These are phyloP conservation scores for Drosophila tanythrix DNA, from an alignment of 2,888 invertebrate genomes.

Conservation along the genomic window DNA sequence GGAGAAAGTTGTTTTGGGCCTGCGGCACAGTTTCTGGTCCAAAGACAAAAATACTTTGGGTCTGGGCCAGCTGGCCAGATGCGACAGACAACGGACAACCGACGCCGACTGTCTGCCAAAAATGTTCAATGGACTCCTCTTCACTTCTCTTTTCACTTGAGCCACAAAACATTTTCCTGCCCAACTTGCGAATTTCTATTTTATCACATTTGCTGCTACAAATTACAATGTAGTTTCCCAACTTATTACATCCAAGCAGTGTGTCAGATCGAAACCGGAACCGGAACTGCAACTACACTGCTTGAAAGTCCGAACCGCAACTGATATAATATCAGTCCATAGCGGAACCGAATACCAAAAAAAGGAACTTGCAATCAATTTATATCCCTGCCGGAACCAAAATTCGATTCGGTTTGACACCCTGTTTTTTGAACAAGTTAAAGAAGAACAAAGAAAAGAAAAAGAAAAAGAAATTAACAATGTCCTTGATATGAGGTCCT, in stretches of 20 bases:
- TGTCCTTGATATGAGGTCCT: neutral
- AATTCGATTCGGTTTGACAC: neutral
- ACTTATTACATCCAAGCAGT: neutral
- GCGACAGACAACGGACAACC: neutral
- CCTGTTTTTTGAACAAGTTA: neutral
- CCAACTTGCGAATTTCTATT: conserved; percentile 7
- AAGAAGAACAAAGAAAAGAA: no score
- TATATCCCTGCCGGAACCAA: neutral
- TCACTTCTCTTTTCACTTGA: conserved; percentile 6
- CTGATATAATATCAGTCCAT: neutral
- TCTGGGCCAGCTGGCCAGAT: conserved; percentile 58
- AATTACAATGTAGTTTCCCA: neutral
- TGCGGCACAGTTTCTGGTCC: conserved; percentile 58
- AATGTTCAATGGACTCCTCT: conserved; percentile 12
- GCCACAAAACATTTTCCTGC: neutral
- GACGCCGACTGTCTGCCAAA: conserved; percentile 29
- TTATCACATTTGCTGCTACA: neutral
- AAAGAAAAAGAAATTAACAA: accelerated
- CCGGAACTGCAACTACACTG: neutral
- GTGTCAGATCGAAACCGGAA: neutral
- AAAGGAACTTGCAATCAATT: neutral
- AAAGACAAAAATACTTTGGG: conserved; percentile 46
- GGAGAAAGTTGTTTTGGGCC: conserved; percentile 73
- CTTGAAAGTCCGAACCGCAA: neutral
- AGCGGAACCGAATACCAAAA: neutral